phyloP scores from a whole-genome alignment of 2,797 vertebrate genomes.

The Okamejei kenojei region DNA sequence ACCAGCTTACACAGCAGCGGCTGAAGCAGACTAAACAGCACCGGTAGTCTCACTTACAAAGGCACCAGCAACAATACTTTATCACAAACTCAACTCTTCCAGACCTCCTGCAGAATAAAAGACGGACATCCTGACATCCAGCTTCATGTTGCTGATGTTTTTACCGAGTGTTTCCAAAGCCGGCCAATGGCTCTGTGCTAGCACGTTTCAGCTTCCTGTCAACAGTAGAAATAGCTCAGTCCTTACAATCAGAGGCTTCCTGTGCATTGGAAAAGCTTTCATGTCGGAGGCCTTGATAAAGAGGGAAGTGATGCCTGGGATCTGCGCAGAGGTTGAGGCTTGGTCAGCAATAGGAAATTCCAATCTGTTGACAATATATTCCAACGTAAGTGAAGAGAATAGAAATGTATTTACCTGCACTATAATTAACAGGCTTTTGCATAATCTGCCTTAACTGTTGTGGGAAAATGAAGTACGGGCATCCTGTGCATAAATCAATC shows the following conservation, averaged over 20 bases:
- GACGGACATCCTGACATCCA: not conserved
- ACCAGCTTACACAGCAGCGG: too few species aligned
- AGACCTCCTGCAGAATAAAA: not conserved
- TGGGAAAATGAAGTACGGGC: not conserved
- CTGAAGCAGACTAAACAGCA: not conserved
- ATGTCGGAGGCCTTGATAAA: not conserved
- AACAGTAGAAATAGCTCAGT: not conserved
- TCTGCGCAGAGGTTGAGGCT: not conserved
- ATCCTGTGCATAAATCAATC: not conserved
- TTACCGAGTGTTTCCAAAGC: not conserved
- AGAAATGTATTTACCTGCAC: not conserved
- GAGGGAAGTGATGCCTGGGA: not conserved
- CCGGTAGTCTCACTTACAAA: not conserved
- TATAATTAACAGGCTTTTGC: not conserved
- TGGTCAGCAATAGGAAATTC: not conserved
- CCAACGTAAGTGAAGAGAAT: not conserved
- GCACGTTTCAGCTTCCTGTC: not conserved
- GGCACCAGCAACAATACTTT: not conserved
- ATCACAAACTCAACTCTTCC: not conserved
- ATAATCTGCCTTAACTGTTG: not conserved
- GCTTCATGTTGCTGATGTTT: not conserved
- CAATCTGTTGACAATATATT: not conserved
- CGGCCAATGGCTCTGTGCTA: not conserved
- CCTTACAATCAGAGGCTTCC: not conserved
- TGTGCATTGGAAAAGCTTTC: not conserved